phyloP scores from a whole-genome alignment of 2,888 invertebrate genomes.

The Ypsolopha scabrella region DNA sequence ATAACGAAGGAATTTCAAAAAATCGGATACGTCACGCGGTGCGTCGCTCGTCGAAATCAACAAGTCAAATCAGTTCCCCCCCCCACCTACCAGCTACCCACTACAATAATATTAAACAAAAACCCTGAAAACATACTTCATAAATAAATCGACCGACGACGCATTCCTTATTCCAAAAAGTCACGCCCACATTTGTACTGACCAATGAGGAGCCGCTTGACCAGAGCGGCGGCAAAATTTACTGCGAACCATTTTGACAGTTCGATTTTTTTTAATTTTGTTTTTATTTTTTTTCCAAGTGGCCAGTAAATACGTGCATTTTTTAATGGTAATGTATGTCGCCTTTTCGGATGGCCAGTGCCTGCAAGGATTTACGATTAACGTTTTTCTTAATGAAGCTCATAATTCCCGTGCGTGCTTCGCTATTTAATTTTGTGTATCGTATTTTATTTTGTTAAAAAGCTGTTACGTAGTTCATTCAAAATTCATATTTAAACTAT shows the following conservation, averaged over 20 bases:
- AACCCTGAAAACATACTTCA: constrained; percentile 48
- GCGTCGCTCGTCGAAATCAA: constrained; percentile 17
- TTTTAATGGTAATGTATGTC: constrained; percentile 45
- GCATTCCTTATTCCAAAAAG: constrained; percentile 40
- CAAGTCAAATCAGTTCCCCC: constrained; percentile 39
- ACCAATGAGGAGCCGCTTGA: constrained; percentile 37
- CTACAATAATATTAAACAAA: constrained; percentile 12
- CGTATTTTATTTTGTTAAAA: no score
- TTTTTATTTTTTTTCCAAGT: constrained; percentile 29
- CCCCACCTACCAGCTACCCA: constrained; percentile 18
- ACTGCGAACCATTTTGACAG: constrained; percentile 65
- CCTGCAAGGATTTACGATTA: constrained; percentile 52
- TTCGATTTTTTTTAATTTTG: constrained; percentile 50
- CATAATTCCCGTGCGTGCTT: constrained; percentile 24
- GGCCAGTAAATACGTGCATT: constrained; percentile 30
- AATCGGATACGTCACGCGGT: constrained; percentile 6
- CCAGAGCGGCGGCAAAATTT: constrained; percentile 45
- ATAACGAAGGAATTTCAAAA: neutral
- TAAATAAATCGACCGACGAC: constrained; percentile 48
- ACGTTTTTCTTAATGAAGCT: constrained; percentile 51
- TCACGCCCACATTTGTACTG: constrained; percentile 41
- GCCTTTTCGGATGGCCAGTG: constrained; percentile 45
- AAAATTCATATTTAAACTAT: no score
- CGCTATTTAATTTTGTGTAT: neutral
- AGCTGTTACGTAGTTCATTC: no score